Base-by-base conservation (phyloP, 2,888 invertebrate genomes). In the Cabera pusaria region DNA sequence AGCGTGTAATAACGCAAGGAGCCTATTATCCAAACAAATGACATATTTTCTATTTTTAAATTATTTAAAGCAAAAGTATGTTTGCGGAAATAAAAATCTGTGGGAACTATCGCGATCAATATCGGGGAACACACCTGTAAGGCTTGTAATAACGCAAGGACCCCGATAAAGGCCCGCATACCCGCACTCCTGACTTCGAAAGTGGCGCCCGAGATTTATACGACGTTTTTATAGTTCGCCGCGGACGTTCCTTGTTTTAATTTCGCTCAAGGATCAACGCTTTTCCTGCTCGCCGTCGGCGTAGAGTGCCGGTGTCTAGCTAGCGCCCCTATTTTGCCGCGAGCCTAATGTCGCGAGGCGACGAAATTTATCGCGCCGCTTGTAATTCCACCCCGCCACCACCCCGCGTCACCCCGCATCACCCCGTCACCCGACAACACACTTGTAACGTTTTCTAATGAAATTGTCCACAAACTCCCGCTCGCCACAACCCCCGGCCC, bases 391-490 rank as follows among this genome's bases (percentile, higher is more conserved):
- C 73, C 76, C 72, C 71, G 67, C 68, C 61, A 47, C 64, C 68
- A 57, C 67, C 78, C 77, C 75, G 67, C 72, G 64, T 67, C 62
- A 49, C 69, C 71, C 68, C 65, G 58, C 68, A 62, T 77, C 81
- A 77, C 82, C 81, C 79, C 72, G 68, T 79, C 84, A 78, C 73
- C 78, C 78, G 62, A 66, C 74, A 73, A 82, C 81, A 83, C 76
- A 84, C 85, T 84, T 83, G 83, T 83, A 87, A 80, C 83, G 72
- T 78, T 87, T 87, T 85, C 86, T 89, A 89, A 89, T 89, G 86
- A 88, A 89, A 87, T 89, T 85, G 87, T 88, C 87, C 85, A 82
- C 85, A 80, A 83, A 75, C 76, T 74, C 77, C 68, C 74, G 75
- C 75, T 77, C 76, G 73, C 79, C 78, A 65, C 77, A 78, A 71